phyloP scores from a whole-genome alignment of 2,113 vertebrate species.

The Cervus canadensis region DNA sequence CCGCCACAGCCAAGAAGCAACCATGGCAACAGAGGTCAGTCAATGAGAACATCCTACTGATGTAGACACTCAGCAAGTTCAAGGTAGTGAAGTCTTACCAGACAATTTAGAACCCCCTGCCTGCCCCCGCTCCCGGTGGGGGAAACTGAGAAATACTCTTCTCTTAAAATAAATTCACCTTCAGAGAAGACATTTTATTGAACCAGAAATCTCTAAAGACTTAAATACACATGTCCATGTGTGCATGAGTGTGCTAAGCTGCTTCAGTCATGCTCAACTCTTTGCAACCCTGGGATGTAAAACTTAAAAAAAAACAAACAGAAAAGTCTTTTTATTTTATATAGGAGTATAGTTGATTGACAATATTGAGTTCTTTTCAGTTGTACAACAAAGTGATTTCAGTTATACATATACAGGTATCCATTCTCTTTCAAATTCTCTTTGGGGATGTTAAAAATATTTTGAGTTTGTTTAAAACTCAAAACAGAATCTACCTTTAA shows the following conservation, averaged over 20 bases:
- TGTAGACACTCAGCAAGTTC: neutral
- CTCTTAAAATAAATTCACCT: neutral
- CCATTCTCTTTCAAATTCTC: neutral
- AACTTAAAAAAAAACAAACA: neutral
- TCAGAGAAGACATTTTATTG: neutral
- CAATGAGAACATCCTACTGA: neutral
- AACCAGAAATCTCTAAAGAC: neutral
- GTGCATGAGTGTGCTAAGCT: neutral
- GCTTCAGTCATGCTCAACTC: neutral
- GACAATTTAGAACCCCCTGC: neutral
- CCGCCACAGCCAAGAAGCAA: neutral
- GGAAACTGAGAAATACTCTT: neutral
- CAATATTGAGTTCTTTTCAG: neutral
- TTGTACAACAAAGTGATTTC: neutral
- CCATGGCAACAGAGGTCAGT: neutral
- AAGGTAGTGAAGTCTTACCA: neutral
- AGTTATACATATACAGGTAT: neutral
- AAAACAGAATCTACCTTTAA: neutral
- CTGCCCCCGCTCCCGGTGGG: rapidly evolving
- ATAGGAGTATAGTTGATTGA: neutral
- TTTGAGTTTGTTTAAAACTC: neutral
- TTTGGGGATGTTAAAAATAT: neutral
- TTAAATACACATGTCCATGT: neutral
- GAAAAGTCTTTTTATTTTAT: neutral
- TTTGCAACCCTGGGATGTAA: neutral